phyloP scores from a whole-genome alignment of 2,113 vertebrate species.

The Hoplias malabaricus region DNA sequence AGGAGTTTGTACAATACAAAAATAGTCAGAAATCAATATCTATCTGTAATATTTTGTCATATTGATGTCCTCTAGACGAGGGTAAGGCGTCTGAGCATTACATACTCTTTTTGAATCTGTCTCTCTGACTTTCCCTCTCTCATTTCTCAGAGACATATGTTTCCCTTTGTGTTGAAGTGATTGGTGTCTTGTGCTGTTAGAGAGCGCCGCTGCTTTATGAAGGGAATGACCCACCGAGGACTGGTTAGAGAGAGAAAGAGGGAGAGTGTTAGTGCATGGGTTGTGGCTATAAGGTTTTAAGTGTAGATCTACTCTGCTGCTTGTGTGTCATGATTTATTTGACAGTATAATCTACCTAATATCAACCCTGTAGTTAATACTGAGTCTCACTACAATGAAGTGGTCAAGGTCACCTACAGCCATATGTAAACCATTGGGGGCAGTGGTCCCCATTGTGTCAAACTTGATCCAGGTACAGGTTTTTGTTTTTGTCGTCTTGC shows the following conservation, averaged over 20 bases:
- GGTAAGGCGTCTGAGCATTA: no score
- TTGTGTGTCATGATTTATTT: conserved; percentile 3
- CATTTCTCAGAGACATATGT: background rate
- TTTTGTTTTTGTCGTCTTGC: no score
- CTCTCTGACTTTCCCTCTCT: background rate
- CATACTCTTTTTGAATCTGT: background rate
- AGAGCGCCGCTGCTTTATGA: background rate
- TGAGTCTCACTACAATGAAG: no score
- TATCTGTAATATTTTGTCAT: background rate
- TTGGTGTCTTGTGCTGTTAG: conserved; percentile 1
- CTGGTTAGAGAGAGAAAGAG: background rate
- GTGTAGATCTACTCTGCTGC: background rate
- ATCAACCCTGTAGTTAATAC: background rate
- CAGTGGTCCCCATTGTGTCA: no score
- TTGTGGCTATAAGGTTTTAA: background rate
- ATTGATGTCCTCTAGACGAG: no score
- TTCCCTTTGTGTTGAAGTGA: conserved; percentile 13
- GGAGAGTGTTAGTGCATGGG: background rate
- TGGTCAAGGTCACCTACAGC: no score
- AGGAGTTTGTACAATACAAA: no score
- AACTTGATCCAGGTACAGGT: no score
- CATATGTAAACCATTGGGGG: no score
- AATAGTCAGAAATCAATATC: no score
- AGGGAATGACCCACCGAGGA: background rate
- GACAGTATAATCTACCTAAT: background rate